A percentile compares a stretch with the other conserved stretches of the same genome.
Conservation (phyloP, 2,888 invertebrate genomes). For the Amblyteles armatorius region DNA sequence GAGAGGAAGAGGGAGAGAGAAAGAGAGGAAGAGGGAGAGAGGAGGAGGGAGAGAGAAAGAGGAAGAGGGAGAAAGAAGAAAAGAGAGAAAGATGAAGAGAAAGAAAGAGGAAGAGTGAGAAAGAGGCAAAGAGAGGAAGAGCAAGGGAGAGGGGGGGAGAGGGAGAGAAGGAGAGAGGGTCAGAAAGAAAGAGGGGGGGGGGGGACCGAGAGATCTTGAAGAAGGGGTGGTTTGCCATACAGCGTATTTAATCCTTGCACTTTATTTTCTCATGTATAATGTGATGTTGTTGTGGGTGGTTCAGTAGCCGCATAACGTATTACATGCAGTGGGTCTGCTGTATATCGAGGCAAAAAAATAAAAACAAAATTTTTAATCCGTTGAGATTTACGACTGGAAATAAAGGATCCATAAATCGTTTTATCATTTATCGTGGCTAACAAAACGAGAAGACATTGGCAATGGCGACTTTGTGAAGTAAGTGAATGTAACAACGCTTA, state of each 20-base stretch:
- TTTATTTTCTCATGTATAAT: slow-evolving; percentile 11
- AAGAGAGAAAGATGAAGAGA: too few relatives aligned
- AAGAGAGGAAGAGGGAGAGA: too few relatives aligned
- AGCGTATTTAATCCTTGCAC: slow-evolving; percentile 7
- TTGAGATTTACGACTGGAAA: neutral
- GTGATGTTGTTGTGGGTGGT: slow-evolving; percentile 3
- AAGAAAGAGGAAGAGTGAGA: too few relatives aligned
- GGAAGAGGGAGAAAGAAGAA: neutral
- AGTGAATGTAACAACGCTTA: neutral
- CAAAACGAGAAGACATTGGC: neutral
- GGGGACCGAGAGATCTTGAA: slow-evolving; percentile 28
- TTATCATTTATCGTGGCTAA: neutral
- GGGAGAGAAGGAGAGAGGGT: too few relatives aligned
- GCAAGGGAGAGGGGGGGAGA: too few relatives aligned
- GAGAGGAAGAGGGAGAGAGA: too few relatives aligned
- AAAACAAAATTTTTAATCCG: neutral
- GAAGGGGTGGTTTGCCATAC: slow-evolving; percentile 61
- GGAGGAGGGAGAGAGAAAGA: neutral
- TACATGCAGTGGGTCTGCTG: neutral
- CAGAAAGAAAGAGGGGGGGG: too few relatives aligned
- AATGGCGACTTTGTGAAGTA: neutral
- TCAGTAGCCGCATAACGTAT: slow-evolving; percentile 18
- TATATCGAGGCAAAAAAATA: neutral
- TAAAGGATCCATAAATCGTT: slow-evolving; percentile 3
- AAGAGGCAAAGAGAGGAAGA: too few relatives aligned